Conservation (phyloP, 2,888 invertebrate genomes). For the Noctua pronuba region DNA sequence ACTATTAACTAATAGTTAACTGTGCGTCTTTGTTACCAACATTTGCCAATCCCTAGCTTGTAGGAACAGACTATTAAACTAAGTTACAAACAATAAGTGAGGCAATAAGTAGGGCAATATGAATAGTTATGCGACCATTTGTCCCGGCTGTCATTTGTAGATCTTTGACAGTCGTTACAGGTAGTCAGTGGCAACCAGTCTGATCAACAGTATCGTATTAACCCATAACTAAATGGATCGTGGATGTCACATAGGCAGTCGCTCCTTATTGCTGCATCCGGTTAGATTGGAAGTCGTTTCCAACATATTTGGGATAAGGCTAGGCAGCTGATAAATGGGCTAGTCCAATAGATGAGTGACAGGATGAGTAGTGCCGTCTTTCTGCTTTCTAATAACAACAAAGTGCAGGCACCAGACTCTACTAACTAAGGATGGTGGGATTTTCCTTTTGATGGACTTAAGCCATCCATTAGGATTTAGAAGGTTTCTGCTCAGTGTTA, state of each 20-base stretch:
- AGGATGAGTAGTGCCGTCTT: background rate
- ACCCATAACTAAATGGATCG: background rate
- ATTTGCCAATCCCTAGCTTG: slow-evolving; percentile 26
- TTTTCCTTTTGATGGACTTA: background rate
- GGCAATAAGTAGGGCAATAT: background rate
- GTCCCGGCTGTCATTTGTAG: background rate
- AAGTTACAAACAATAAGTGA: background rate
- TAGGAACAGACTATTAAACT: background rate
- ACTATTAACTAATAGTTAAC: slow-evolving; percentile 37
- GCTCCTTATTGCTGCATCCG: too few relatives aligned
- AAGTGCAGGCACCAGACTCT: background rate
- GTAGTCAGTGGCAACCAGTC: background rate
- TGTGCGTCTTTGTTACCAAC: slow-evolving; percentile 26
- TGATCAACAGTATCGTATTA: background rate
- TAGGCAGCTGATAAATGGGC: background rate
- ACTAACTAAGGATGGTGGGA: background rate
- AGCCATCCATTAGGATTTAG: background rate
- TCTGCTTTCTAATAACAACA: background rate
- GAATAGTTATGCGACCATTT: background rate
- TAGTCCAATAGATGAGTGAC: background rate
- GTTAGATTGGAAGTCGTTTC: too few relatives aligned
- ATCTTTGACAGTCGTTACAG: background rate
- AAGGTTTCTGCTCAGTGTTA: too few relatives aligned
- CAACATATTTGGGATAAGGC: background rate
- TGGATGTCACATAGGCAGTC: background rate